Evolutionary conservation across 2,113 vertebrate genomes (phyloP), one percentile per base, ranked within the genome.

Genomic region (Etia nguti): DNA sequence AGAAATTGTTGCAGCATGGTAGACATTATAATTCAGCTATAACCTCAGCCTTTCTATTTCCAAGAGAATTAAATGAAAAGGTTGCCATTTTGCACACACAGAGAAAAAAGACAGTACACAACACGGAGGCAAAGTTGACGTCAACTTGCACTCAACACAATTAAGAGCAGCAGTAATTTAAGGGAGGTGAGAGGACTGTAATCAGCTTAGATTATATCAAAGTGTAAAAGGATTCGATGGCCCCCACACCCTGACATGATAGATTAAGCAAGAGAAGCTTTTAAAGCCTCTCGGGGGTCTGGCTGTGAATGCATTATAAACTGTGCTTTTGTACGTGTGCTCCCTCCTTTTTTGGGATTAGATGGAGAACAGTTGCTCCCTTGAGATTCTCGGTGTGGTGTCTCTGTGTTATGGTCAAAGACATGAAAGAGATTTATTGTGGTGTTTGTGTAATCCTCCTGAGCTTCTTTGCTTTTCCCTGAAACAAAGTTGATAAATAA

Each of bases 191-290:
- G 82, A 92, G 84, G 73, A 52, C 50, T 24, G 68, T 84, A 85
- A 92, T 93, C 93, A 95, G 75, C 88, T 83, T 85, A 90, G 92
- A 92, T 95, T 93, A 93, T 83, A 89, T 92, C 91, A 92, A 89
- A 88, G 86, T 46, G 90, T 83, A 85, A 90, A 92, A 88, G 91
- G 90, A 91, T 89, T 93, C 15, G 15, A 91, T 86, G 73, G 82
- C 87, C 82, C 85, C 84, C 48, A 57, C 90, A 90, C 81, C 81
- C 85, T 89, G 88, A 89, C 89, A 90, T 82, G 89, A 90, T 79
- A 68, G 93, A 94, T 93, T 89, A 86, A 77, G 82, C 2, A 38
- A 83, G 70, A 90, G 89, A 90, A 88, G 92, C 89, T 94, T 90
- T 93, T 86, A 93, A 88, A 81, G 81, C 88, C 83, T 91, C 91